Evolutionary conservation across 2,888 invertebrate genomes (phyloP), one percentile per base, ranked within the genome.

Genomic region (Pristionchus exspectatus): DNA sequence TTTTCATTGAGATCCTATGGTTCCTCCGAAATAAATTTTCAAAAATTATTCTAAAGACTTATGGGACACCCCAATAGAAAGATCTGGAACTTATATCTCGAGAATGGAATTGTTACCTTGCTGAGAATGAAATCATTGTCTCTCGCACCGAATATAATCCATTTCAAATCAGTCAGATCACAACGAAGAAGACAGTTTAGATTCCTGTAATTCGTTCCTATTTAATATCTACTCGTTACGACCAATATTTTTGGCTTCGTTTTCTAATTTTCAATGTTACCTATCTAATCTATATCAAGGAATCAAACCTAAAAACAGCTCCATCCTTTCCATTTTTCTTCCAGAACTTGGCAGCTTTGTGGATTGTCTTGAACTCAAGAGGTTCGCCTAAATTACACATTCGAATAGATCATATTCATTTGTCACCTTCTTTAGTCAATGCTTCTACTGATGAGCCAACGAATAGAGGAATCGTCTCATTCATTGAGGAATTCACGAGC

Each of bases 111-210:
- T 16, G 12, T 77, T 38, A 77, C 77, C 24, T 44, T 77, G 24
- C n/a, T 44, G 21, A 77, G 77, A 7, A 77, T 44, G 44, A 44
- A 77, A 24, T 44, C 44, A 12, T 77, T 44, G 24, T 44, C 30
- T 77, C 77, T 77, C n/a, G 38, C 38, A 7, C 77, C 77, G 44
- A 77, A 77, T n/a, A 77, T 77, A 18, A 77, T 44, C 38, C 77
- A 44, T 12, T 77, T 44, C 44, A 77, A 16, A 30, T 77, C 77
- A 77, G 77, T 77, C n/a, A 77, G 18, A 77, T 77, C 44, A 77
- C 77, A 77, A 7, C 77, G 77, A 77, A 77, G 77, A 44, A 77
- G 38, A 24, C 44, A 10, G n/a, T 77, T 77, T 1, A 44, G 21
- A n/a, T 77, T 77, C n/a, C 77, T 77, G 12, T 10, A 77, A 44